Evolutionary conservation across 2,888 invertebrate species (phyloP).

Genomic region (Lasioglossum vierecki): DNA sequence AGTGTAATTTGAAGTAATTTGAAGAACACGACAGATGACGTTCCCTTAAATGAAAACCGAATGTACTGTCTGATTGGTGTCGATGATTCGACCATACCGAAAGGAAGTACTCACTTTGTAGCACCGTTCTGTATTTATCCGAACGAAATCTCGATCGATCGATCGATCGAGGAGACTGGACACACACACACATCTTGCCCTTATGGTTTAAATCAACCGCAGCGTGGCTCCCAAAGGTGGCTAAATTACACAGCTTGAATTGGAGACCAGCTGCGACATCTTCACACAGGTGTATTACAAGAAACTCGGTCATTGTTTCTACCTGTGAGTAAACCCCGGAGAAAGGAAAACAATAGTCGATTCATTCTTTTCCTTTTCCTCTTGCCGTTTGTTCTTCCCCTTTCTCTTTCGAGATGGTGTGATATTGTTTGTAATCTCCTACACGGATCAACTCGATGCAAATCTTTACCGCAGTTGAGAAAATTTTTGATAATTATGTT

Average conservation of each 20-base stretch:
- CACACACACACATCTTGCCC: neutral
- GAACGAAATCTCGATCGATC: neutral
- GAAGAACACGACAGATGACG: constrained; percentile 29
- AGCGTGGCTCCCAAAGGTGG: neutral
- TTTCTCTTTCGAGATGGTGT: neutral
- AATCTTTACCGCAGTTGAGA: neutral
- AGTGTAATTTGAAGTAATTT: constrained; percentile 18
- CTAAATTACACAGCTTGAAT: constrained; percentile 1
- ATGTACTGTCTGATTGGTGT: constrained; percentile 10
- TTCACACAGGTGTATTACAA: neutral
- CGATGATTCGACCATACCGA: neutral
- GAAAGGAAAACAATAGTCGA: neutral
- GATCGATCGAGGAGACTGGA: neutral
- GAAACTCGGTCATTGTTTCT: neutral
- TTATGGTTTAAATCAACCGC: neutral
- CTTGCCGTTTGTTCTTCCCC: neutral
- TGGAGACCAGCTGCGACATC: constrained; percentile 5
- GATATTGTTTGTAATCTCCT: neutral
- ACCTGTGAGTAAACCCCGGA: neutral
- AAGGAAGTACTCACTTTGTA: neutral
- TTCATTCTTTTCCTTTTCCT: neutral
- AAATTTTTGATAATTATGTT: neutral
- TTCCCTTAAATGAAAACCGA: neutral
- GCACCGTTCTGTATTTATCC: neutral
- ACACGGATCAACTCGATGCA: neutral